Evolutionary conservation across 2,888 invertebrate species (phyloP).

Genomic region (Agrotis clavis): DNA sequence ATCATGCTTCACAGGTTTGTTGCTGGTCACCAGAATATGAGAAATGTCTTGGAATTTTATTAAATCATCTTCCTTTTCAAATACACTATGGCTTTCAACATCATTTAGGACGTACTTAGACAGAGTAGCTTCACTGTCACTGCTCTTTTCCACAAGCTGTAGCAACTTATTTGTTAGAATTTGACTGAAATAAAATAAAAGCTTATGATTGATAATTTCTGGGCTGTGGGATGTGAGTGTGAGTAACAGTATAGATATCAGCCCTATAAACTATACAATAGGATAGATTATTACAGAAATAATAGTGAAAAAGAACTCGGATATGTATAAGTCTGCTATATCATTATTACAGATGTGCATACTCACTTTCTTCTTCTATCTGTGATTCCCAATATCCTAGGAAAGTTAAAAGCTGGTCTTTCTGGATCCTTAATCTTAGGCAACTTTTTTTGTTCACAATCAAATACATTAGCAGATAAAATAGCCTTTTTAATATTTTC

Average conservation of each 20-base stretch:
- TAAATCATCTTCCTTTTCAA: slow-evolving; percentile 92
- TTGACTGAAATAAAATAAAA: slow-evolving; percentile 91
- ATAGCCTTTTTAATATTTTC: slow-evolving; percentile 92
- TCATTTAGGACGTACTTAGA: slow-evolving; percentile 92
- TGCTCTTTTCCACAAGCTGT: slow-evolving; percentile 93
- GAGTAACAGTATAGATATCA: too few relatives aligned
- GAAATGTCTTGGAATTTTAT: slow-evolving; percentile 93
- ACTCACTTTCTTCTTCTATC: slow-evolving; percentile 93
- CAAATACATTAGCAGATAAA: slow-evolving; percentile 93
- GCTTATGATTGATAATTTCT: neutral
- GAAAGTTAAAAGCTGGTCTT: slow-evolving; percentile 94
- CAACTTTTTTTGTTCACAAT: slow-evolving; percentile 95
- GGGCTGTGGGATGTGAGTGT: neutral
- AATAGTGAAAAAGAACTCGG: neutral
- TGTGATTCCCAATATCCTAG: slow-evolving; percentile 94
- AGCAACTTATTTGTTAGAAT: slow-evolving; percentile 93
- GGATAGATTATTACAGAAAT: neutral
- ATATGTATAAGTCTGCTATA: neutral
- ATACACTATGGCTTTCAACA: slow-evolving; percentile 90
- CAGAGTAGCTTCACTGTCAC: slow-evolving; percentile 89
- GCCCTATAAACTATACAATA: too few relatives aligned
- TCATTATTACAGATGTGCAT: neutral
- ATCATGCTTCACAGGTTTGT: slow-evolving; percentile 91
- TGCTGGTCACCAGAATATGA: slow-evolving; percentile 93
- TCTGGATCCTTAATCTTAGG: slow-evolving; percentile 93